Evolutionary conservation across 2,113 vertebrate genomes (phyloP).

Genomic region (Stomatorhinus ivindoensis): DNA sequence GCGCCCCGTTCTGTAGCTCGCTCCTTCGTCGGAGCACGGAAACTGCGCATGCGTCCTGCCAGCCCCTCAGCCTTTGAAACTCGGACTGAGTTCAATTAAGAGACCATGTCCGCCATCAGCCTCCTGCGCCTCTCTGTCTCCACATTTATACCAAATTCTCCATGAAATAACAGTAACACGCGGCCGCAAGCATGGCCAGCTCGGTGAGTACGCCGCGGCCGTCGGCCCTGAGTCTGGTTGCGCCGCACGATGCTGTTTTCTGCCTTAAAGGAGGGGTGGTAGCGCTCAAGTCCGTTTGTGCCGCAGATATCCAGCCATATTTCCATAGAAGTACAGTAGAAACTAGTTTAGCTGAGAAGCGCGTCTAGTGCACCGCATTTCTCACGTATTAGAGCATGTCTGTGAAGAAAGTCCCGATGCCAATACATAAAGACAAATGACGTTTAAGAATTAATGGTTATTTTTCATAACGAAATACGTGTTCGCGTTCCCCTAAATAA

Average conservation of each 20-base stretch:
- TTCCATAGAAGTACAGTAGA: conserved; percentile 38
- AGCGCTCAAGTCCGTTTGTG: conserved; percentile 28
- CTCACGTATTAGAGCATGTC: conserved; percentile 22
- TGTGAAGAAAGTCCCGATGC: conserved; percentile 20
- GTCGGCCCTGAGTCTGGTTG: not conserved
- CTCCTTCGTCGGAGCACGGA: conserved; percentile 40
- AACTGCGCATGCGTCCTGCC: conserved; percentile 66
- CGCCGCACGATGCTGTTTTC: conserved; percentile 16
- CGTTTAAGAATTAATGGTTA: not conserved
- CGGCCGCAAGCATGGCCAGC: conserved; percentile 81
- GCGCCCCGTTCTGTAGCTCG: conserved; percentile 35
- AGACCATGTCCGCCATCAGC: conserved; percentile 72
- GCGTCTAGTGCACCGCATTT: conserved; percentile 23
- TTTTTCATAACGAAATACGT: not conserved
- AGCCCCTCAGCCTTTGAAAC: conserved; percentile 62
- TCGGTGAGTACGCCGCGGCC: conserved; percentile 71
- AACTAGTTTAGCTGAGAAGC: conserved; percentile 26
- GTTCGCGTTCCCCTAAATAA: not conserved
- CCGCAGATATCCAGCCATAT: conserved; percentile 35
- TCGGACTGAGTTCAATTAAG: conserved; percentile 61
- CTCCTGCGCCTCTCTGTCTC: conserved; percentile 52
- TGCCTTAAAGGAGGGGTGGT: conserved; percentile 25
- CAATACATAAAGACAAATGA: conserved; percentile 7
- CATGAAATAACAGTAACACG: conserved; percentile 73
- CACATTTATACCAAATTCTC: conserved; percentile 59